These are phyloP conservation scores for Aphaenogaster rudis DNA, from an alignment of 1,140 invertebrate species.

Conservation along the genomic window DNA sequence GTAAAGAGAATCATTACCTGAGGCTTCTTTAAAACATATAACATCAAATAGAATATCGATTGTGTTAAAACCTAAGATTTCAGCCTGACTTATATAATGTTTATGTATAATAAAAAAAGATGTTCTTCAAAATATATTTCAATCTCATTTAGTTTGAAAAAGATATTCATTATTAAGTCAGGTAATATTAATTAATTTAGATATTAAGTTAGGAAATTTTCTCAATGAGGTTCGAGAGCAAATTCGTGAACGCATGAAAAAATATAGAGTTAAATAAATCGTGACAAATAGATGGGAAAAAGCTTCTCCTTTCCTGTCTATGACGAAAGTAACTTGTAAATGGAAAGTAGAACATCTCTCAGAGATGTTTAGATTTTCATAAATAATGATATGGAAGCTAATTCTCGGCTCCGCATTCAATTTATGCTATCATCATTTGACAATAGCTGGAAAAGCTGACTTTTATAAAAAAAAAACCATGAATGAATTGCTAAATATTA, in stretches of 20 bases:
- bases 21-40: background rate
- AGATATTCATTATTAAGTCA: background rate
- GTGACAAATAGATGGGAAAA: background rate
- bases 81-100: background rate
- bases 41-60: background rate
- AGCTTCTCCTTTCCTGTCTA: background rate
- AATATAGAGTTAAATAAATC: background rate
- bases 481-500: background rate
- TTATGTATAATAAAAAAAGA: background rate
- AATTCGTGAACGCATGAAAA: background rate
- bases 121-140: background rate
- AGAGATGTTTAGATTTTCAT: background rate
- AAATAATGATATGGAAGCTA: background rate
- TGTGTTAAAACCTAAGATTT: background rate
- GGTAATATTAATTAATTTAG: no score
- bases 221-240: background rate
- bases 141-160: background rate
- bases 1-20: background rate
- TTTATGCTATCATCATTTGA: background rate
- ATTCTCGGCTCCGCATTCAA: background rate
- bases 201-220: background rate
- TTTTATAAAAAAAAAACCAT: background rate
- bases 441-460: background rate
- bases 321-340: background rate
- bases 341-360: background rate